Evolutionary conservation across 2,797 vertebrate genomes (phyloP).

Genomic region (Enteromius anoplus): DNA sequence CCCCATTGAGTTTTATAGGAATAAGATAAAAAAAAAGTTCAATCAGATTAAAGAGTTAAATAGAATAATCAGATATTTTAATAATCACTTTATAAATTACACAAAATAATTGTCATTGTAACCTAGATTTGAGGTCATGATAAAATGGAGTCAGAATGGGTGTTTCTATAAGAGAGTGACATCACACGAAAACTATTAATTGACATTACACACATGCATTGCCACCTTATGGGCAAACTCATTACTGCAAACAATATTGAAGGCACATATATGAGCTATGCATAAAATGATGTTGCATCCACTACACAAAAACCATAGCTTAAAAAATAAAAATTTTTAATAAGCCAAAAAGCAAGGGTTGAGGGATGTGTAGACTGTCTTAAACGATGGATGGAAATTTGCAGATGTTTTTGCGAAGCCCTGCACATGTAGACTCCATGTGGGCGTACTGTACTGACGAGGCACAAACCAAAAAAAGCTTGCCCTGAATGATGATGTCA

Average conservation of each 20-base stretch:
- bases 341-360: background rate
- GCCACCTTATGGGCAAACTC: background rate
- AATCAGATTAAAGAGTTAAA: too few species aligned
- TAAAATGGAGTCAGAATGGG: too few species aligned
- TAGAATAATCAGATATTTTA: too few species aligned
- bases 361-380: background rate
- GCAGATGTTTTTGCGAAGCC: background rate
- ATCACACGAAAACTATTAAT: background rate
- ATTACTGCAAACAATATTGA: background rate
- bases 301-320: background rate
- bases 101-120: too few species aligned
- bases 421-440: background rate
- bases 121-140: too few species aligned
- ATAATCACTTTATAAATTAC: too few species aligned
- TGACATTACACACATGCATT: background rate
- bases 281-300: background rate
- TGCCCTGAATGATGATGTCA: constrained; percentile 39
- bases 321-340: background rate
- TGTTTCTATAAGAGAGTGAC: background rate
- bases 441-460: background rate
- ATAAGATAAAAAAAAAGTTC: too few species aligned
- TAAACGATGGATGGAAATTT: background rate
- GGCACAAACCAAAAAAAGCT: constrained; percentile 10
- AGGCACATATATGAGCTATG: background rate
- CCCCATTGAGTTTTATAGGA: too few species aligned